phyloP scores from a whole-genome alignment of 37 sponge, comb jelly and placozoan genomes.

The Agelas oroides region DNA sequence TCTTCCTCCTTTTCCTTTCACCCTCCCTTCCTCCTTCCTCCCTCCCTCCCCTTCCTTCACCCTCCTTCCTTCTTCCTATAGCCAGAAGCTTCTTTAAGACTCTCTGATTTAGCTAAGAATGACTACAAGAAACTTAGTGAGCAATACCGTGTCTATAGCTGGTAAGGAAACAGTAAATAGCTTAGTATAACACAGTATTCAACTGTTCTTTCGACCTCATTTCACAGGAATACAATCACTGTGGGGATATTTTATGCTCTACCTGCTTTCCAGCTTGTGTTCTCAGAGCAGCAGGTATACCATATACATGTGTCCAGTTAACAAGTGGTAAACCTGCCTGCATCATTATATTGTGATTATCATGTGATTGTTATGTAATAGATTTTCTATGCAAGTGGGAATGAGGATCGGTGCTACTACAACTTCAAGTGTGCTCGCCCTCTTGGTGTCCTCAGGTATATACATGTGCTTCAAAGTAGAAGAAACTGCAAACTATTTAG shows the following conservation, averaged over 20 bases:
- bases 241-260: conserved; percentile 83
- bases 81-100: background rate
- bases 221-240: conserved; percentile 65
- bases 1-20: background rate
- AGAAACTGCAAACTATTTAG: background rate
- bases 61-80: too few species aligned
- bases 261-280: conserved; percentile 82
- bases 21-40: background rate
- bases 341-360: too few species aligned
- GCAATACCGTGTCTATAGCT: conserved; percentile 58
- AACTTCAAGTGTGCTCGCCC: conserved; percentile 93
- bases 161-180: conserved; percentile 24
- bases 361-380: too few species aligned
- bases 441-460: conserved; percentile 64
- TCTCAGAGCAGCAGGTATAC: conserved; percentile 64
- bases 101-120: conserved; percentile 34
- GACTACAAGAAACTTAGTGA: conserved; percentile 10
- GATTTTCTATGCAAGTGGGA: conserved; percentile 67
- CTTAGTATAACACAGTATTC: too few species aligned
- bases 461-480: background rate
- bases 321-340: background rate
- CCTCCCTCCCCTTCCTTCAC: too few species aligned
- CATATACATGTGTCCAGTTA: background rate
- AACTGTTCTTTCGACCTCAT: too few species aligned
- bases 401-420: conserved; percentile 95